Conservation (phyloP, 2,797 vertebrate genomes). For the Esox lucius region DNA sequence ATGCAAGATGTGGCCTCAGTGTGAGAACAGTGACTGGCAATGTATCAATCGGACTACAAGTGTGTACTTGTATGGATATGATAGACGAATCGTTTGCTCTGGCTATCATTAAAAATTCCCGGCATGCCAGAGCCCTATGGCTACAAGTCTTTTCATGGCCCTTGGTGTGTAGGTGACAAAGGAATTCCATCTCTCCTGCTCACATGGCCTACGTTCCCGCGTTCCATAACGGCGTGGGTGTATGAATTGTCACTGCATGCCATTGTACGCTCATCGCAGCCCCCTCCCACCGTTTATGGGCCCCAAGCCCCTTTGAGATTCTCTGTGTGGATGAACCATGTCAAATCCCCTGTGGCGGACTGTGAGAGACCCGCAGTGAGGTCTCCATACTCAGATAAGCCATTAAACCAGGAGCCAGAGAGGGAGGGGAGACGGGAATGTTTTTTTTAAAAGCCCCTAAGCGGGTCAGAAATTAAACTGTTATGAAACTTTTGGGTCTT, state of each 20-base stretch:
- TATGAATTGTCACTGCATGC: constrained; percentile 72
- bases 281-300: constrained; percentile 28
- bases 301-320: background rate
- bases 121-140: background rate
- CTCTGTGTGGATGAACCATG: constrained; percentile 17
- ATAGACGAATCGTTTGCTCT: constrained; percentile 3
- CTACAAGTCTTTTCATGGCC: background rate
- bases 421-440: constrained; percentile 25
- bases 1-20: background rate
- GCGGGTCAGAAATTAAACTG: constrained; percentile 59
- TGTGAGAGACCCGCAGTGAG: constrained; percentile 17
- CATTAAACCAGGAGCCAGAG: constrained; percentile 48
- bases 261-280: constrained; percentile 70
- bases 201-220: constrained; percentile 69
- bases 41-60: background rate
- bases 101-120: background rate
- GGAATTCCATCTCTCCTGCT: constrained; percentile 43
- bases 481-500: constrained; percentile 42
- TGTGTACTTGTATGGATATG: constrained; percentile 24
- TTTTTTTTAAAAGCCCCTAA: constrained; percentile 44
- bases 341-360: constrained; percentile 37
- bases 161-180: background rate
- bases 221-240: constrained; percentile 70
- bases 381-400: constrained; percentile 42
- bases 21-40: background rate